These are phyloP conservation scores for Aplysina aerophoba DNA, from an alignment of 37 sponge, comb jelly and placozoan genomes.

Conservation along the genomic window DNA sequence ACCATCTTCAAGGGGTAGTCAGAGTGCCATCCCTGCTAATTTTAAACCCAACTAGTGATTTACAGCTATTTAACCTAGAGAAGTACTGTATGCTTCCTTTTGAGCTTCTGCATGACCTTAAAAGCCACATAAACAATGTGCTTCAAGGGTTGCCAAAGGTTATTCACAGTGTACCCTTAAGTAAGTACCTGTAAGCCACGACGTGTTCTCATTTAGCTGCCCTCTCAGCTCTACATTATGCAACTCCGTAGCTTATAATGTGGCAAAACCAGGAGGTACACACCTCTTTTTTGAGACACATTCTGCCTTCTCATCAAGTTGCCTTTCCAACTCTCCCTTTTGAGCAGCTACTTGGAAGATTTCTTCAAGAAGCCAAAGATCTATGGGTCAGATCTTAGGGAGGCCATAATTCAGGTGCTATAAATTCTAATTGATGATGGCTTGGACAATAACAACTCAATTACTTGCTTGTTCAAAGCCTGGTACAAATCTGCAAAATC, in stretches of 20 bases:
- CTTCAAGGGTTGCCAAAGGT: neutral
- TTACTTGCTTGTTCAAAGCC: neutral
- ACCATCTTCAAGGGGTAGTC: neutral
- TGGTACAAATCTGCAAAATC: conserved; percentile 30
- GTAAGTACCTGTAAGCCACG: too few species aligned
- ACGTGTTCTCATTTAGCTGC: too few species aligned
- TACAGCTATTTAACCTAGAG: neutral
- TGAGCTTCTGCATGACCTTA: neutral
- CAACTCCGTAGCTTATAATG: too few species aligned
- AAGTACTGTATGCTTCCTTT: neutral
- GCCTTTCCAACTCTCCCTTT: too few species aligned
- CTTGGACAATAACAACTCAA: neutral
- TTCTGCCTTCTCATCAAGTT: too few species aligned
- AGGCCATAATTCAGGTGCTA: conserved; percentile 12
- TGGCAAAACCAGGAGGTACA: too few species aligned
- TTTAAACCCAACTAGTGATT: neutral
- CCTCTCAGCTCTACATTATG: too few species aligned
- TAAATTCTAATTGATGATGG: neutral
- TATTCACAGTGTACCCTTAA: neutral
- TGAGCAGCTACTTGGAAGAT: conserved; percentile 10
- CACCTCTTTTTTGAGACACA: too few species aligned
- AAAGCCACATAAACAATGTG: neutral
- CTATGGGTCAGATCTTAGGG: conserved; percentile 20
- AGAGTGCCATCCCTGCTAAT: neutral
- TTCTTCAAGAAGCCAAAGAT: neutral